A percentile compares a stretch with the other conserved stretches of the same genome.
Evolutionary conservation across 1,140 invertebrate genomes (phyloP).

Genomic region (Anthonomus grandis): DNA sequence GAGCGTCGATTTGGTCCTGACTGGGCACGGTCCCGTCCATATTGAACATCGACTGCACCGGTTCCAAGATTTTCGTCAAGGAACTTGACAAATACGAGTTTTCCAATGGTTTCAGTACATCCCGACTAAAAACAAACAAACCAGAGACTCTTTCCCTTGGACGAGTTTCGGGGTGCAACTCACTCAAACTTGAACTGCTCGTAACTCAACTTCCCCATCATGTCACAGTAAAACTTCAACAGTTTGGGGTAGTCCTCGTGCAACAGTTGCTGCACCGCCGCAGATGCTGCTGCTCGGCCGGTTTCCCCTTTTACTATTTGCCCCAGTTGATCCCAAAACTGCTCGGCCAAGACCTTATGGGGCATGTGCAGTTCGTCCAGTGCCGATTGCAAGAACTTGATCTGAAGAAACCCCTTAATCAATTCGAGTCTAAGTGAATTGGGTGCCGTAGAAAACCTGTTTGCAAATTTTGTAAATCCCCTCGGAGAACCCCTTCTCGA

Average conservation of each 20-base stretch:
- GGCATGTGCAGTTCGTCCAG: slow-evolving; percentile 54
- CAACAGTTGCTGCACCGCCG: slow-evolving; percentile 78
- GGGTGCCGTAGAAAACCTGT: too few relatives aligned
- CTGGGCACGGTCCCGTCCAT: slow-evolving; percentile 56
- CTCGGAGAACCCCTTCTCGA: slow-evolving; percentile 74
- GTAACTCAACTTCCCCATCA: slow-evolving; percentile 53
- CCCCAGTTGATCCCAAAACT: slow-evolving; percentile 54
- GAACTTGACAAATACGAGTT: slow-evolving; percentile 84
- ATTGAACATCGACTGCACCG: slow-evolving; percentile 80
- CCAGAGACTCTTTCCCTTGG: background rate
- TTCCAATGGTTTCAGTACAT: slow-evolving; percentile 69
- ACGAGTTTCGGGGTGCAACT: slow-evolving; percentile 9
- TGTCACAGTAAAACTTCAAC: slow-evolving; percentile 60
- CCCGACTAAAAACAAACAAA: slow-evolving; percentile 42
- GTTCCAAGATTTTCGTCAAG: slow-evolving; percentile 77
- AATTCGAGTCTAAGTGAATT: background rate
- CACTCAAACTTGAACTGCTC: slow-evolving; percentile 54
- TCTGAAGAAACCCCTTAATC: slow-evolving; percentile 26
- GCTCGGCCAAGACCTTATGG: slow-evolving; percentile 51
- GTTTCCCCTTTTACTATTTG: slow-evolving; percentile 53
- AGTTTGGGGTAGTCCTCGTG: slow-evolving; percentile 88
- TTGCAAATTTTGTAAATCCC: slow-evolving; percentile 65
- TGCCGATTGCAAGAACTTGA: slow-evolving; percentile 54
- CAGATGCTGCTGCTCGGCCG: slow-evolving; percentile 57
- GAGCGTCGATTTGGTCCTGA: slow-evolving; percentile 65